Conservation (phyloP, 2,888 invertebrate genomes). For the Hypena proboscidalis region DNA sequence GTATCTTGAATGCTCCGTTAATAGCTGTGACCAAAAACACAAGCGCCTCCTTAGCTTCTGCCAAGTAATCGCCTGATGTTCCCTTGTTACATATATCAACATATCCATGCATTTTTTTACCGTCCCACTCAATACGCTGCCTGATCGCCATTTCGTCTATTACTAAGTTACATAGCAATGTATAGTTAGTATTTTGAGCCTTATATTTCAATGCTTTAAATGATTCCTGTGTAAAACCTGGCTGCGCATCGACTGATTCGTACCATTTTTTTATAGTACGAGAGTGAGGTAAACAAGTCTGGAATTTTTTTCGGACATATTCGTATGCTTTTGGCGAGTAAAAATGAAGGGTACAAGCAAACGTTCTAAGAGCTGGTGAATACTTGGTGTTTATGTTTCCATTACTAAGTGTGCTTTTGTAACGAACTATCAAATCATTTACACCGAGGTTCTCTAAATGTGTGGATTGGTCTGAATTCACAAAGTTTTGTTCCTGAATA, state of each 20-base stretch:
- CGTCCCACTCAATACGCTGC: conserved; percentile 11
- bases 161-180: conserved; percentile 1
- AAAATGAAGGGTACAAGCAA: conserved; percentile 2
- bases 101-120: conserved; percentile 11
- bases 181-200: not conserved
- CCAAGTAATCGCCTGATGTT: not conserved
- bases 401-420: not conserved
- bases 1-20: conserved; percentile 10
- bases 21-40: conserved; percentile 11
- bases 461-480: not conserved
- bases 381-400: not conserved
- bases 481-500: not conserved
- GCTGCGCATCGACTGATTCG: conserved; percentile 3
- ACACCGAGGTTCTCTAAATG: conserved; percentile 2
- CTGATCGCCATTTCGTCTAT: conserved; percentile 21
- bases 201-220: conserved; percentile 6
- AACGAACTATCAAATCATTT: not conserved
- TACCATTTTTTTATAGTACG: conserved; percentile 11
- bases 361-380: not conserved
- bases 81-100: conserved; percentile 1
- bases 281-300: not conserved
- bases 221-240: conserved; percentile 15
- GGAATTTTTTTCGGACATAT: conserved; percentile 1
- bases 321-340: conserved; percentile 2
- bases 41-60: no score